Conservation (phyloP, 1,140 invertebrate species). For the Akabosia matsudoensis region DNA sequence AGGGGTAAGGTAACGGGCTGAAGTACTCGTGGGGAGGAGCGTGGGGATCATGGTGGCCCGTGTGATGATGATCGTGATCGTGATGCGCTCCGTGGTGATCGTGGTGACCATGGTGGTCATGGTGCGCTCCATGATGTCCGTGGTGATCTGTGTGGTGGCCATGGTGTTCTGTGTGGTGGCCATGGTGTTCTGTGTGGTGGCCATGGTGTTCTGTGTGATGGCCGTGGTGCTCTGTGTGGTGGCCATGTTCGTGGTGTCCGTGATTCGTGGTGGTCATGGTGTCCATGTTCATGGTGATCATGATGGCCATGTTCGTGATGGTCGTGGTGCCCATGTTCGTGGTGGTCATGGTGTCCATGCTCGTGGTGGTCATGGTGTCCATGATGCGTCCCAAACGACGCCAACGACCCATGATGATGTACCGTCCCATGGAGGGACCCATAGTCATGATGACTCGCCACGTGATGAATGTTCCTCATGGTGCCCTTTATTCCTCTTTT, state of each 20-base stretch:
- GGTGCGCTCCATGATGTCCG: background rate
- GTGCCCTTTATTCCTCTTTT: background rate
- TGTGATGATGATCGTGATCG: background rate
- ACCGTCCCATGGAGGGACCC: background rate
- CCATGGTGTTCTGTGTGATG: background rate
- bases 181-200: background rate
- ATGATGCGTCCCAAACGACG: background rate
- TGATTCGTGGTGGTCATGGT: background rate
- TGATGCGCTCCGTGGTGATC: background rate
- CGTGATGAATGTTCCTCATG: background rate
- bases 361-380: background rate
- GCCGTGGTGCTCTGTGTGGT: background rate
- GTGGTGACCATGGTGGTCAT: background rate
- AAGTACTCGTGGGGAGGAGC: no score
- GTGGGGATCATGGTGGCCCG: background rate
- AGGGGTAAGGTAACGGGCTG: no score
- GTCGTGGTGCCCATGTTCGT: background rate
- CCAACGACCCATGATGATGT: background rate
- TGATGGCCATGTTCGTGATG: background rate
- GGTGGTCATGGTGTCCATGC: conserved; percentile 17
- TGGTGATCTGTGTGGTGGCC: background rate
- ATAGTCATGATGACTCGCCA: background rate
- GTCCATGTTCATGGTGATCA: background rate
- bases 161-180: background rate
- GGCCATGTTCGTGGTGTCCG: background rate